Evolutionary conservation across 1,140 invertebrate species (phyloP), one percentile per base, ranked within the genome.

Genomic region (Pomacea maculata): DNA sequence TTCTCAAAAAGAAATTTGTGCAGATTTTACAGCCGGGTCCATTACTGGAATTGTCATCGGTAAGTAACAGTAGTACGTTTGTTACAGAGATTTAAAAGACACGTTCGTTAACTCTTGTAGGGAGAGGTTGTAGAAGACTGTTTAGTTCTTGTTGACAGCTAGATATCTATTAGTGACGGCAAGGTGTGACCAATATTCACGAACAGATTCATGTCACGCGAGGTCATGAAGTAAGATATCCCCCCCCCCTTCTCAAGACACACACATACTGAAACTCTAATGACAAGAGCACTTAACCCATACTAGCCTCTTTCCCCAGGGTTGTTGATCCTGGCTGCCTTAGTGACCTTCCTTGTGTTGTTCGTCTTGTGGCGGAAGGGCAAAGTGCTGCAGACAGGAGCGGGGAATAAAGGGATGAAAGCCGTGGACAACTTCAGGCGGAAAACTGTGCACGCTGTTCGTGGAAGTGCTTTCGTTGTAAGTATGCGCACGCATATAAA

Each of bases 291-390:
- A n/a, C 1, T 21, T 29, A 21, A 52, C 25, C 25, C 4, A n/a
- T 70, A 1, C 21, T 15, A 21, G 1, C 21, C 6, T n/a, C 67
- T 17, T 57, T 19, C 9, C 7, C 6, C 74, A 75, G 74, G 29
- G 17, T 34, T 76, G 12, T 57, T 79, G 19, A n/a, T 79, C 54
- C n/a, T 72, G 52, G n/a, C 34, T 29, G 14, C 61, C 15, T 12
- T 72, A 12, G 34, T 79, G 17, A 17, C 54, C 25, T 34, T 79
- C 67, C n/a, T 75, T 54, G 77, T 73, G 45, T 21, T 72, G 45
- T 79, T 79, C 68, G 68, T 79, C 19, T 57, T 79, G 68, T 79
- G 68, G 67, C 78, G 71, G 17, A 65, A 29, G 12, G 67, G 78
- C 45, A 55, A 52, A n/a, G 19, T 79, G 0, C 54, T 73, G 17